phyloP scores from a whole-genome alignment of 2,888 invertebrate genomes.

The Heliconius charithonia region DNA sequence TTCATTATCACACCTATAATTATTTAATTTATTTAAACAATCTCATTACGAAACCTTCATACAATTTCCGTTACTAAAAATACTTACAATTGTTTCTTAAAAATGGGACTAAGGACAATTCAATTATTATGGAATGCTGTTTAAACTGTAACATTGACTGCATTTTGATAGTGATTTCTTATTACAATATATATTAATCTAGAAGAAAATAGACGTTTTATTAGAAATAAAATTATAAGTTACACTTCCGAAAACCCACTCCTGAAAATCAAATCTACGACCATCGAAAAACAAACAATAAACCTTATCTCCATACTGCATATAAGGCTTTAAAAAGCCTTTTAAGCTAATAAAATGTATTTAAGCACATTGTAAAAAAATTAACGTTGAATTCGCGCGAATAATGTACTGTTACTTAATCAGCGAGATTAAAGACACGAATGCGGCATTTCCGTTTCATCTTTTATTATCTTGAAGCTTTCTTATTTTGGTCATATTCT shows the following conservation, averaged over 20 bases:
- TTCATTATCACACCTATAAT: background rate
- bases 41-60: background rate
- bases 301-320: too few relatives aligned
- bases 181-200: background rate
- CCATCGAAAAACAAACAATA: background rate
- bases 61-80: conserved; percentile 13
- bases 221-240: too few relatives aligned
- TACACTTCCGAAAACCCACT: too few relatives aligned
- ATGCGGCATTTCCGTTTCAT: conserved; percentile 43
- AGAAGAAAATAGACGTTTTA: too few relatives aligned
- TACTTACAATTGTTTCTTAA: conserved; percentile 20
- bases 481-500: conserved; percentile 25
- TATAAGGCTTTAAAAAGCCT: background rate
- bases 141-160: conserved; percentile 18
- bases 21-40: conserved; percentile 9
- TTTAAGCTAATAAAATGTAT: conserved; percentile 22
- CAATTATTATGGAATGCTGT: conserved; percentile 16
- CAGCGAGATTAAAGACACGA: conserved; percentile 51
- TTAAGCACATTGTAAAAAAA: conserved; percentile 15
- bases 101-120: conserved; percentile 19
- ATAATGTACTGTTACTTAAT: conserved; percentile 55
- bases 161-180: conserved; percentile 3
- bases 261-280: too few relatives aligned
- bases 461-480: conserved; percentile 42
- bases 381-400: conserved; percentile 45